phyloP scores from a whole-genome alignment of 2,888 invertebrate species.

The Nomada lathburiana region DNA sequence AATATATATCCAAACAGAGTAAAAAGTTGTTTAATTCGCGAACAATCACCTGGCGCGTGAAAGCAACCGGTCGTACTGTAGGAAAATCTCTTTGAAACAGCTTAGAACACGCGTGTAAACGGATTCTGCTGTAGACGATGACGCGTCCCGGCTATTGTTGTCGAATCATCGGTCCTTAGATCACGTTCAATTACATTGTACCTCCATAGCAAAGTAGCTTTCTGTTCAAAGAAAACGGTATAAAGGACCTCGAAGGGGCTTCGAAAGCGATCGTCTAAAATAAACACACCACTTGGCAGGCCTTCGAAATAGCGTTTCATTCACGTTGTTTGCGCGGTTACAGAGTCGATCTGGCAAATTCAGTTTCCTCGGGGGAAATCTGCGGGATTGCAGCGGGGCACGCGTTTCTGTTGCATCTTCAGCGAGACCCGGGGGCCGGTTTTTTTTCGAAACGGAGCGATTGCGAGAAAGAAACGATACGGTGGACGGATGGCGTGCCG shows the following conservation, averaged over 20 bases:
- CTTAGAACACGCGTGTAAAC: slow-evolving; percentile 1
- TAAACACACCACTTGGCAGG: slow-evolving; percentile 66
- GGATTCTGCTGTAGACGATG: background rate
- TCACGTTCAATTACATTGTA: slow-evolving; percentile 52
- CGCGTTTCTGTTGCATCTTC: too few species aligned
- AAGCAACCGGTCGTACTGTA: slow-evolving; percentile 32
- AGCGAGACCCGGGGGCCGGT: too few species aligned
- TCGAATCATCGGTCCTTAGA: slow-evolving; percentile 2
- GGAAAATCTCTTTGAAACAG: slow-evolving; percentile 27
- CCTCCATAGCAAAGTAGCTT: slow-evolving; percentile 39
- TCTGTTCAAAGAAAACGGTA: slow-evolving; percentile 49
- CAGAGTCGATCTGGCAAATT: background rate
- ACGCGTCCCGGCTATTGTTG: slow-evolving; percentile 32
- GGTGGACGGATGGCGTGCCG: slow-evolving; percentile 8
- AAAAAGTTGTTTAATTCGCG: background rate
- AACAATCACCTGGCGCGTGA: slow-evolving; percentile 10
- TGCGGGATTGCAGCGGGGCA: too few species aligned
- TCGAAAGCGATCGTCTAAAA: slow-evolving; percentile 62
- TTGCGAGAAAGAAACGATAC: slow-evolving; percentile 4
- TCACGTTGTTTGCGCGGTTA: slow-evolving; percentile 44
- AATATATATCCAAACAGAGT: background rate
- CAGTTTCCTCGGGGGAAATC: background rate
- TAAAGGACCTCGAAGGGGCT: slow-evolving; percentile 47
- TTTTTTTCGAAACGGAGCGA: too few species aligned
- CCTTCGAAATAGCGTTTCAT: slow-evolving; percentile 62